Percentiles rank a stretch among this genome's conserved stretches.
phyloP scores from a whole-genome alignment of 2,113 vertebrate species.

The Acrocephalus kingi region DNA sequence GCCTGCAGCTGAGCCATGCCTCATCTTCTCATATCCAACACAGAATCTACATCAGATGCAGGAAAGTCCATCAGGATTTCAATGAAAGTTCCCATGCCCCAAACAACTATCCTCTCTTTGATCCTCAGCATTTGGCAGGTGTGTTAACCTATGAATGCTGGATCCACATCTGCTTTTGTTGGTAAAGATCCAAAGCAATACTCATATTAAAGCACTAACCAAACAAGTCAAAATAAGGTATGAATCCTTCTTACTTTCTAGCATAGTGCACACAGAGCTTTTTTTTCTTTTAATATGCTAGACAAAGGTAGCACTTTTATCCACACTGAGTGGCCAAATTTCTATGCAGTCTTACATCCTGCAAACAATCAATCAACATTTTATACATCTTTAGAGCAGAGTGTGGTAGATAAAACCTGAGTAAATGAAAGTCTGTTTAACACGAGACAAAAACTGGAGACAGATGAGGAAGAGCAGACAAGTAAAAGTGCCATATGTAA shows the following conservation, averaged over 20 bases:
- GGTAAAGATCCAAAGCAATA: conserved; percentile 57
- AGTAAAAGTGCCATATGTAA: not conserved
- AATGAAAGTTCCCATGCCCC: conserved; percentile 47
- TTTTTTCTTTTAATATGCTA: not conserved
- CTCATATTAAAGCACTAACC: conserved; percentile 38
- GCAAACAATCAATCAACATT: not conserved
- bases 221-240: conserved; percentile 53
- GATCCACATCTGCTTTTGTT: conserved; percentile 61
- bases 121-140: conserved; percentile 66
- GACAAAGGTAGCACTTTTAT: not conserved
- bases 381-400: not conserved
- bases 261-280: not conserved
- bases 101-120: conserved; percentile 34
- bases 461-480: conserved; percentile 3
- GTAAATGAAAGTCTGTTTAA: not conserved
- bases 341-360: not conserved
- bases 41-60: conserved; percentile 50
- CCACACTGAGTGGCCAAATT: not conserved
- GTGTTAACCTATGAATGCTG: conserved; percentile 43
- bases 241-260: conserved; percentile 35
- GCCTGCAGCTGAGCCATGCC: conserved; percentile 57
- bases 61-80: conserved; percentile 25
- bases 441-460: not conserved
- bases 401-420: not conserved
- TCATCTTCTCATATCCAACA: conserved; percentile 18